Evolutionary conservation across 2,113 vertebrate genomes (phyloP).

Genomic region (Sceloporus tristichus): DNA sequence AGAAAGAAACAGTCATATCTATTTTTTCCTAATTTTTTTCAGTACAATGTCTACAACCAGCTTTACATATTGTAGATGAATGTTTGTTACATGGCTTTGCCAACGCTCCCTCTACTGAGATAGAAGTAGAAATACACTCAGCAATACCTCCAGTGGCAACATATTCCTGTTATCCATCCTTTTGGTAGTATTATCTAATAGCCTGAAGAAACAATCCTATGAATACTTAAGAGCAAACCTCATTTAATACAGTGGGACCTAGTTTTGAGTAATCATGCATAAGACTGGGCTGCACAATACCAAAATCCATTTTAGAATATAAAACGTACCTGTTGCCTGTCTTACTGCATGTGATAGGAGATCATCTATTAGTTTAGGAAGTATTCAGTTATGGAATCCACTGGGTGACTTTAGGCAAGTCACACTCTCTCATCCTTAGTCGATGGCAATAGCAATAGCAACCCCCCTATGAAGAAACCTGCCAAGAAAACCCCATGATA

Average conservation of each 20-base stretch:
- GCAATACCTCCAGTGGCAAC: slow-evolving; percentile 52
- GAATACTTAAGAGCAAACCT: background rate
- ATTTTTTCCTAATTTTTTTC: background rate
- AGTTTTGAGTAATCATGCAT: background rate
- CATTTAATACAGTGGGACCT: background rate
- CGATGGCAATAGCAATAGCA: too few relatives aligned
- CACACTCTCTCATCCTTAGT: too few relatives aligned
- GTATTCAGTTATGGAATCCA: background rate
- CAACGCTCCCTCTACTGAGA: slow-evolving; percentile 74
- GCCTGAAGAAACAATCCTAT: slow-evolving; percentile 17
- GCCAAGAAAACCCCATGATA: too few relatives aligned
- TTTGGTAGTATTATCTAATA: slow-evolving; percentile 57
- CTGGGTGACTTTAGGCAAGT: too few relatives aligned
- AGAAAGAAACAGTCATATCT: background rate
- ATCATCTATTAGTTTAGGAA: background rate
- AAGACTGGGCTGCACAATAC: background rate
- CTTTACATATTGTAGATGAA: slow-evolving; percentile 63
- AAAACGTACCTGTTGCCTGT: background rate
- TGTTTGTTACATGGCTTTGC: slow-evolving; percentile 63
- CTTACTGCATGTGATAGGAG: background rate
- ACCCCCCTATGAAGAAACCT: too few relatives aligned
- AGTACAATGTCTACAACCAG: background rate
- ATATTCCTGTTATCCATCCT: slow-evolving; percentile 56
- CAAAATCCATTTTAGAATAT: background rate
- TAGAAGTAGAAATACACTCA: slow-evolving; percentile 72